Evolutionary conservation across 2,888 invertebrate species (phyloP), one percentile per base, ranked within the genome.

Genomic region (Tachina grossa): DNA sequence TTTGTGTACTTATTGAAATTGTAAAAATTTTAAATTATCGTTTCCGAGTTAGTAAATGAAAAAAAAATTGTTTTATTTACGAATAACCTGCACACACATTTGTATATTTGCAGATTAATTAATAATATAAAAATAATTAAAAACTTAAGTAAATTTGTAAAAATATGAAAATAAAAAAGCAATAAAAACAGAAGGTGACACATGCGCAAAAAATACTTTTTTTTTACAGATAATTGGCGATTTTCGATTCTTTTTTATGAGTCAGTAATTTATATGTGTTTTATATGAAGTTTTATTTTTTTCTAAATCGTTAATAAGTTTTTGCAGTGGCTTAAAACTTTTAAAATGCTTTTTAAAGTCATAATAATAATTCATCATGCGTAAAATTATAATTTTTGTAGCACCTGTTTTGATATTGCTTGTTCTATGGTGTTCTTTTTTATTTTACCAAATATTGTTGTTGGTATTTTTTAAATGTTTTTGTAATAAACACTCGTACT

Each of bases 191-290:
- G 39, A 51, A 31, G 63, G 83, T 83, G 85, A 85, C 83, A 83
- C 85, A 83, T 85, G 85, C 79, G 75, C 79, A 69, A 80, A 80
- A 79, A 47, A 61, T 43, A 77, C 72, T 41, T 79, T 61, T 51
- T n/a, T 74, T 31, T 8, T 51, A 31, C 16, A 49, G 11, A 83
- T 63, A 78, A 68, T 53, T 83, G 22, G n/a, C n/a, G 63, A 47
- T n/a, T 51, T 76, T 16, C 19, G 5, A 53, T 45, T 83, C 11
- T 45, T 69, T 19, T 53, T 61, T 43, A 43, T 41, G 39, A 61
- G 51, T 61, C 55, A 59, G 16, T 31, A 31, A 31, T 31, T 31
- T 31, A 31, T 31, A 72, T 72, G 41, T 47, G 45, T 22, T 8
- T 31, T 45, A 39, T 41, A 1, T 63, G 10, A 51, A 69, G 53